phyloP scores from a whole-genome alignment of 2,797 vertebrate species.

The Kryptopterus vitreolus region DNA sequence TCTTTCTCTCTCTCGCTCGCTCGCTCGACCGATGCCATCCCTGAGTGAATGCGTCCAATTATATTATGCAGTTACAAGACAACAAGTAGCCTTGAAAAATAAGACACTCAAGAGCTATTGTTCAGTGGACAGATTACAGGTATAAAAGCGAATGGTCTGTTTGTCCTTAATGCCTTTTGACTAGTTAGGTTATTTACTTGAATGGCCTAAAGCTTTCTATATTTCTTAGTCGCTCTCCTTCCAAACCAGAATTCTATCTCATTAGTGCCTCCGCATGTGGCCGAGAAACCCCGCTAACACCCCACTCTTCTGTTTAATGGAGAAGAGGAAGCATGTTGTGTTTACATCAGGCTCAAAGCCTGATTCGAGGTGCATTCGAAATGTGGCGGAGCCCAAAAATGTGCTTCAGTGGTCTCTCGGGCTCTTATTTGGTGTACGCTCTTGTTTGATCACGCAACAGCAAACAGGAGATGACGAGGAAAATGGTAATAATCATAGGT shows the following conservation, averaged over 20 bases:
- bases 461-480: not conserved
- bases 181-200: constrained; percentile 44
- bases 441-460: not conserved
- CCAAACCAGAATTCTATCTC: constrained; percentile 41
- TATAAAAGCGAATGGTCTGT: constrained; percentile 42
- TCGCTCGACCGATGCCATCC: constrained; percentile 36
- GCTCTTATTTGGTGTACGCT: constrained; percentile 23
- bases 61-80: constrained; percentile 47
- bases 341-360: constrained; percentile 26
- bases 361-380: constrained; percentile 31
- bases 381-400: constrained; percentile 30
- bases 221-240: constrained; percentile 27
- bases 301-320: constrained; percentile 28
- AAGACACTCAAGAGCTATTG: constrained; percentile 36
- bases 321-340: constrained; percentile 20
- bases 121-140: constrained; percentile 26
- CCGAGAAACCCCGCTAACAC: constrained; percentile 13
- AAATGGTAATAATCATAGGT: constrained; percentile 3
- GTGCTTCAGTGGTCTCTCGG: constrained; percentile 24
- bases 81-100: constrained; percentile 30
- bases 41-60: constrained; percentile 49
- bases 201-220: constrained; percentile 34
- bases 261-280: constrained; percentile 43
- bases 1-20: not conserved
- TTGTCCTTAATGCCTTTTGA: constrained; percentile 37